These are phyloP conservation scores for Montipora efflorescens DNA, from an alignment of 64 coral and sea anemone species.

Conservation along the genomic window DNA sequence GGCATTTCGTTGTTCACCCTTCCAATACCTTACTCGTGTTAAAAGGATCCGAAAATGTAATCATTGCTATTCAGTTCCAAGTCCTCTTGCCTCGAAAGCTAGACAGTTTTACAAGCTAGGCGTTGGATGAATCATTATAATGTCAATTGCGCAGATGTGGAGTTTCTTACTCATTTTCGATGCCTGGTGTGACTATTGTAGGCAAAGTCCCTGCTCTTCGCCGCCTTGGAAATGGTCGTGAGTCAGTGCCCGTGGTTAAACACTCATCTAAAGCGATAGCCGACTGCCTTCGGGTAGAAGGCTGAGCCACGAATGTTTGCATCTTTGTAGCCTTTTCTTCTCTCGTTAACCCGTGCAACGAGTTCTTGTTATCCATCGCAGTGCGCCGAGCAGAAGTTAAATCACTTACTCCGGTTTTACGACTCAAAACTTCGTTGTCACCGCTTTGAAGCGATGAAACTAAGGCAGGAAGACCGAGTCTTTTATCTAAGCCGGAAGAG, in stretches of 20 bases:
- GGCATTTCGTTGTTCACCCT: too few relatives aligned
- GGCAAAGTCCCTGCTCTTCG: neutral
- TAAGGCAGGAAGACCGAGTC: conserved; percentile 12
- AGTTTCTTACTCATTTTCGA: neutral
- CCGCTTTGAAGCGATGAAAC: neutral
- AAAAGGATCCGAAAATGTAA: too few relatives aligned
- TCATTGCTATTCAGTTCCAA: too few relatives aligned
- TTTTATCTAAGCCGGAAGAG: neutral
- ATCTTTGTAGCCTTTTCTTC: neutral
- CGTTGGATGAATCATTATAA: too few relatives aligned
- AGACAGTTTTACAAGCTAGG: too few relatives aligned
- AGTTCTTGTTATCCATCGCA: neutral
- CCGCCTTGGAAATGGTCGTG: neutral
- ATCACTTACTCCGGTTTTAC: neutral
- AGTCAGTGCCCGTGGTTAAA: neutral
- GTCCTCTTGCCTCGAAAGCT: too few relatives aligned
- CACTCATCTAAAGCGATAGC: neutral
- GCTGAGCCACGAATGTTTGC: neutral
- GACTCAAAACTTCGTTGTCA: neutral
- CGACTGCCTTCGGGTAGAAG: conserved; percentile 1
- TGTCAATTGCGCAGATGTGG: too few relatives aligned
- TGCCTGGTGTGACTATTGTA: neutral
- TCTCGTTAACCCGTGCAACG: neutral
- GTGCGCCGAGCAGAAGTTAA: neutral
- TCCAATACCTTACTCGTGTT: too few relatives aligned